Evolutionary conservation across 1,140 invertebrate genomes (phyloP), one percentile per base, ranked within the genome.

Genomic region (Caenorhabditis remanei): DNA sequence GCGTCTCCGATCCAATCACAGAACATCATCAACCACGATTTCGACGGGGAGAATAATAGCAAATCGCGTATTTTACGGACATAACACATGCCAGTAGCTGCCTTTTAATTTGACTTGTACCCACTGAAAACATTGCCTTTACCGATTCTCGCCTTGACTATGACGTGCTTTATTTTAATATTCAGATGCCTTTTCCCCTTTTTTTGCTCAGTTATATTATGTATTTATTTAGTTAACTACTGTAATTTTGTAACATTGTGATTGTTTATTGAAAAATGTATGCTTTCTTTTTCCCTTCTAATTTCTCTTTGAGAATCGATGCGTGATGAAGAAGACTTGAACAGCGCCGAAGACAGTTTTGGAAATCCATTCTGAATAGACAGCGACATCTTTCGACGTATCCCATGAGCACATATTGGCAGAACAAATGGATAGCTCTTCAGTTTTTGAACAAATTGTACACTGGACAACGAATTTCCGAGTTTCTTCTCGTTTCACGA

Each of bases 321-420:
- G 71, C 21, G 71, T 79, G 46, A 79, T 24, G 40, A 50, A 79
- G 40, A 79, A 79, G 71, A 79, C 71, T 11, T 79, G 71, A 9
- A 79, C 71, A 8, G 71, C 71, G 8, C 71, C 71, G 71, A 79
- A 79, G 0, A 79, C 46, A 4, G 71, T 79, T n/a, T 50, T 50
- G 8, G 71, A 79, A n/a, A 24, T 79, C 71, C 71, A 79, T n/a
- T 79, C 71, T 8, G 71, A 50, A 21, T 79, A 79, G 7, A 50
- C 43, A 7, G 46, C 71, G 7, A 24, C 46, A 50, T 79, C 71
- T 7, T 53, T 79, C 9, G 40, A 9, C 2, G 46, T 53, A 13
- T 79, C 46, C 71, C 71, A 79, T 2, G 46, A 79, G 46, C 71
- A 79, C 46, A 50, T 50, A 41, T 79, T 79, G 7, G 71, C 71